A percentile compares a stretch with the other conserved stretches of the same genome.
These are phyloP conservation scores for Asobara japonica DNA, from an alignment of 1,140 invertebrate genomes.

Conservation along the genomic window DNA sequence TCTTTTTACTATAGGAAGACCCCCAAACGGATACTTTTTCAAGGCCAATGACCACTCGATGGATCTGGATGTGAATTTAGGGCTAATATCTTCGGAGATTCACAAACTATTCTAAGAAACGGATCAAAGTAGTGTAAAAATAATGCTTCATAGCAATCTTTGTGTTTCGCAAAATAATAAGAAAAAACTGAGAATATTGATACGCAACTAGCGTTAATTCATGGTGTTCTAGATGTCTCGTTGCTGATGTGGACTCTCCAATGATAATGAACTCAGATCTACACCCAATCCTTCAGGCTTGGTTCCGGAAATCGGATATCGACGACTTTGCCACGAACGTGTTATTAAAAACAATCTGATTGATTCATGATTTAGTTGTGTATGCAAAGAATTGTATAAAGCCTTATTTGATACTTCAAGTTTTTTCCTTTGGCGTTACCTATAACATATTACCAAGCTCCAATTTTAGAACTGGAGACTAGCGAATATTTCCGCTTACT, in stretches of 20 bases:
- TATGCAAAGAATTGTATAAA: conserved; percentile 34
- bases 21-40: too few species aligned
- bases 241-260: conserved; percentile 46
- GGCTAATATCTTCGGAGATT: too few species aligned
- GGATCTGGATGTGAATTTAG: too few species aligned
- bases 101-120: too few species aligned
- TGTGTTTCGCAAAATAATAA: too few species aligned
- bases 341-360: conserved; percentile 46
- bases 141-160: too few species aligned
- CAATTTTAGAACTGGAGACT: conserved; percentile 22
- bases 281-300: conserved; percentile 53
- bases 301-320: conserved; percentile 52
- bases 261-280: conserved; percentile 41
- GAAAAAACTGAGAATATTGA: too few species aligned
- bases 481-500: too few species aligned
- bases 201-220: conserved; percentile 15
- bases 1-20: too few species aligned
- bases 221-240: conserved; percentile 47
- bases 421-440: conserved; percentile 22
- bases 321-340: conserved; percentile 48
- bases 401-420: conserved; percentile 29
- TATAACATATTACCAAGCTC: conserved; percentile 32
- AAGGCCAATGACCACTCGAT: too few species aligned
- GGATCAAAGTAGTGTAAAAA: too few species aligned
- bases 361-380: conserved; percentile 21